Evolutionary conservation across 2,888 invertebrate species (phyloP).

Genomic region (Baronia brevicornis): DNA sequence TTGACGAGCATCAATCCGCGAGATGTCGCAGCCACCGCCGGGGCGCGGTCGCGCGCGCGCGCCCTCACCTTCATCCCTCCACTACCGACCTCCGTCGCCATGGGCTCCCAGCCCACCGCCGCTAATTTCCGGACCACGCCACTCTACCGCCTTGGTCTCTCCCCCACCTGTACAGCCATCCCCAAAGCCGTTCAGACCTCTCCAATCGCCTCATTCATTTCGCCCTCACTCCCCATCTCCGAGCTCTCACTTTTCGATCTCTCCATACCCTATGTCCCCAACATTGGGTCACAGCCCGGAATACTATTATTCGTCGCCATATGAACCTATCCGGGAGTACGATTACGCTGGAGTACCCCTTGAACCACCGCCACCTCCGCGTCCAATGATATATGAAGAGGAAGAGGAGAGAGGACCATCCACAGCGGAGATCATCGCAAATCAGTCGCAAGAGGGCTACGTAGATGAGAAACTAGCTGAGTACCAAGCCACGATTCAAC

Average conservation of each 20-base stretch:
- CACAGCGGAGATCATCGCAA: slow-evolving; percentile 93
- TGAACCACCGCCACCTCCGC: slow-evolving; percentile 85
- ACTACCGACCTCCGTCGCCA: slow-evolving; percentile 84
- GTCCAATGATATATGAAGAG: slow-evolving; percentile 78
- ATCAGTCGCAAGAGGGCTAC: slow-evolving; percentile 95
- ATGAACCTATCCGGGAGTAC: slow-evolving; percentile 76
- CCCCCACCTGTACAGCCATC: slow-evolving; percentile 75
- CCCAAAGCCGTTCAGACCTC: slow-evolving; percentile 65
- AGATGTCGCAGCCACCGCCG: slow-evolving; percentile 70
- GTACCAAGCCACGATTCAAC: slow-evolving; percentile 93
- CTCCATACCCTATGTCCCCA: slow-evolving; percentile 72
- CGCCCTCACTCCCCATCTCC: slow-evolving; percentile 66
- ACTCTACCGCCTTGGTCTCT: slow-evolving; percentile 71
- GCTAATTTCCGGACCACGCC: slow-evolving; percentile 78
- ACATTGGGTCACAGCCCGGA: slow-evolving; percentile 77
- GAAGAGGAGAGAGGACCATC: slow-evolving; percentile 88
- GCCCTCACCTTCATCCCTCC: slow-evolving; percentile 74
- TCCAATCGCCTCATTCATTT: slow-evolving; percentile 65
- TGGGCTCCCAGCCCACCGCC: slow-evolving; percentile 86
- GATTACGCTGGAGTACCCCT: slow-evolving; percentile 85
- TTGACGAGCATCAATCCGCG: slow-evolving; percentile 70
- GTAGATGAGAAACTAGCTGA: slow-evolving; percentile 95
- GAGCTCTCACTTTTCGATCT: slow-evolving; percentile 68
- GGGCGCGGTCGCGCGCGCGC: slow-evolving; percentile 66
- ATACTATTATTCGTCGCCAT: slow-evolving; percentile 75